Conservation (phyloP, 2,113 vertebrate species). For the Syngnathoides biaculeatus region DNA sequence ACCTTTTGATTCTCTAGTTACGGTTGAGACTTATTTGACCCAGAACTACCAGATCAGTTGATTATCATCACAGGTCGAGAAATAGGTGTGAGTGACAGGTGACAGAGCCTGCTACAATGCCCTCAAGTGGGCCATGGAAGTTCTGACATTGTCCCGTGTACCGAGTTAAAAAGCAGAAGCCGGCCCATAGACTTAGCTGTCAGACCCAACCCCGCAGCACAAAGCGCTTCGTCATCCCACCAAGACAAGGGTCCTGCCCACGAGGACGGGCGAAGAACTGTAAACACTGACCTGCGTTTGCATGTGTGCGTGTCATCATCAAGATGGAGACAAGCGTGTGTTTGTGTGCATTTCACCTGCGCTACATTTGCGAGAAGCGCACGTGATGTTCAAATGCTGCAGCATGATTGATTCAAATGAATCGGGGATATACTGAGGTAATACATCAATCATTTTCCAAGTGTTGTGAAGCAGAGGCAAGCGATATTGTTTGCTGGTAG, state of each 20-base stretch:
- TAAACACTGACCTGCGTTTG: background rate
- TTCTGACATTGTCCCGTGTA: slow-evolving; percentile 45
- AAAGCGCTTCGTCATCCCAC: slow-evolving; percentile 25
- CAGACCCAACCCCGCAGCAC: slow-evolving; percentile 33
- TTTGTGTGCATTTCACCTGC: background rate
- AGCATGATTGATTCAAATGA: no score
- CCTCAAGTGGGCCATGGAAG: slow-evolving; percentile 31
- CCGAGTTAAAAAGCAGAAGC: slow-evolving; percentile 27
- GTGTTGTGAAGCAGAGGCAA: background rate
- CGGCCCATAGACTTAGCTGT: slow-evolving; percentile 42
- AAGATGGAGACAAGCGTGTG: background rate
- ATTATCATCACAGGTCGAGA: slow-evolving; percentile 35
- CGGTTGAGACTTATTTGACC: slow-evolving; percentile 25
- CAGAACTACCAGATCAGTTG: slow-evolving; percentile 43
- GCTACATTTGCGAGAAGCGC: background rate
- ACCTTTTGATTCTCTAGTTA: slow-evolving; percentile 26
- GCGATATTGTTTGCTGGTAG: no score
- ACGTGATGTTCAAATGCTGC: background rate
- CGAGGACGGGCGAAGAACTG: background rate
- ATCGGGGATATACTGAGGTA: no score
- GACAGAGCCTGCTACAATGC: slow-evolving; percentile 40
- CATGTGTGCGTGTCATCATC: background rate
- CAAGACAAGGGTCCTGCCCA: slow-evolving; percentile 32
- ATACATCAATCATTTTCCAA: no score
- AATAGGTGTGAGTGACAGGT: slow-evolving; percentile 47